These are phyloP conservation scores for Osmoderma eremita DNA, from an alignment of 2,888 invertebrate genomes.

Conservation along the genomic window DNA sequence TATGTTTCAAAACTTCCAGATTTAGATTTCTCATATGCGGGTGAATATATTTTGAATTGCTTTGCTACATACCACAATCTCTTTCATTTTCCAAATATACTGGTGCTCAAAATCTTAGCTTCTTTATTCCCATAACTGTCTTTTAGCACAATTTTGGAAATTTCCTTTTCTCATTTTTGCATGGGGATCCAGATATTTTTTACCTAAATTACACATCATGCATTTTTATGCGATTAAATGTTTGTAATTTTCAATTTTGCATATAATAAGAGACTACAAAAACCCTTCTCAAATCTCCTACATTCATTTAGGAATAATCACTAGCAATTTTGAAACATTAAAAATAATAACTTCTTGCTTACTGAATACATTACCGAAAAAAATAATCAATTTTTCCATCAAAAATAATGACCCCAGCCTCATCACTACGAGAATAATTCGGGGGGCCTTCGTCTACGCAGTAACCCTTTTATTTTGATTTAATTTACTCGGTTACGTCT, in stretches of 20 bases:
- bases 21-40: too few species aligned
- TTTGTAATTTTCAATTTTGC: constrained; percentile 12
- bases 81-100: too few species aligned
- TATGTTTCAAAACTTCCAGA: too few species aligned
- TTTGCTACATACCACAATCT: too few species aligned
- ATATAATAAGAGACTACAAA: not conserved
- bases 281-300: not conserved
- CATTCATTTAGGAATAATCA: not conserved
- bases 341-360: constrained; percentile 18
- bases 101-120: too few species aligned
- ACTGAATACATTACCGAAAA: constrained; percentile 17
- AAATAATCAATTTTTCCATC: constrained; percentile 23
- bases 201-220: too few species aligned
- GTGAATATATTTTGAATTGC: too few species aligned
- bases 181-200: too few species aligned
- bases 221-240: too few species aligned
- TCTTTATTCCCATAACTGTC: too few species aligned
- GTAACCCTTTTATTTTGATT: constrained; percentile 20
- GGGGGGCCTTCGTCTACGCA: not conserved
- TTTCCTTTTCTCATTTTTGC: too few species aligned
- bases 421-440: constrained; percentile 3
- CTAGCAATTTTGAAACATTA: constrained; percentile 1
- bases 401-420: constrained; percentile 16
- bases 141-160: too few species aligned
- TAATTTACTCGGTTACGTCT: constrained; percentile 3